A percentile compares a stretch with the other conserved stretches of the same genome.
Conservation (phyloP, 2,888 invertebrate genomes). For the Psylliodes chrysocephalus region DNA sequence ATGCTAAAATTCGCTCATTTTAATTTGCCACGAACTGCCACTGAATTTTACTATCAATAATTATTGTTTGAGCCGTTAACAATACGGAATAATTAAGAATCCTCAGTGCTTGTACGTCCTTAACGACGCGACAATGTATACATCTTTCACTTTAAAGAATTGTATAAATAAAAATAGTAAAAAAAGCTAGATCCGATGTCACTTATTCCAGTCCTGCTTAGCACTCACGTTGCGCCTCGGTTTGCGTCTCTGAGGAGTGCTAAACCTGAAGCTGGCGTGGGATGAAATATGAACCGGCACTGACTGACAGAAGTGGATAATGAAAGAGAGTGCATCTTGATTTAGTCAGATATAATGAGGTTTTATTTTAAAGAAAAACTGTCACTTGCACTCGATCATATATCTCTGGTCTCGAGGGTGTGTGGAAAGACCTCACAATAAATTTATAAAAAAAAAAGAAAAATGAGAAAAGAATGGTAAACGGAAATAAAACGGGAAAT, state of each 20-base stretch:
- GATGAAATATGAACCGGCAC: conserved; percentile 54
- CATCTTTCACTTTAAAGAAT: too few species aligned
- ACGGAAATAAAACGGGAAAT: neutral
- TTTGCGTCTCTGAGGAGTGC: conserved; percentile 27
- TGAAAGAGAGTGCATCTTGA: conserved; percentile 51
- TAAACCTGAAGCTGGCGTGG: conserved; percentile 49
- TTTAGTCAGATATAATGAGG: conserved; percentile 53
- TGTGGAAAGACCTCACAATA: neutral
- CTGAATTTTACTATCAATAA: too few species aligned
- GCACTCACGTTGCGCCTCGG: conserved; percentile 12
- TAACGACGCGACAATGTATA: too few species aligned
- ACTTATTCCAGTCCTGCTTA: neutral
- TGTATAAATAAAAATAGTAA: too few species aligned
- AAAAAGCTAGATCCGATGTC: too few species aligned
- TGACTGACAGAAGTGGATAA: conserved; percentile 54
- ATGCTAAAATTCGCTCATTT: too few species aligned
- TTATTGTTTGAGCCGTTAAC: too few species aligned
- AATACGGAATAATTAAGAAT: too few species aligned
- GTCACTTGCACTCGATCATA: conserved; percentile 47
- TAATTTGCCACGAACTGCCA: too few species aligned
- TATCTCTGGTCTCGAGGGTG: neutral
- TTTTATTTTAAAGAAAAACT: conserved; percentile 52
- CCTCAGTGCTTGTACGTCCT: too few species aligned
- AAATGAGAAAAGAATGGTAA: neutral
- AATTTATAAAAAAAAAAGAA: neutral